Evolutionary conservation across 2,113 vertebrate genomes (phyloP), one percentile per base, ranked within the genome.

Genomic region (Pteronura brasiliensis): DNA sequence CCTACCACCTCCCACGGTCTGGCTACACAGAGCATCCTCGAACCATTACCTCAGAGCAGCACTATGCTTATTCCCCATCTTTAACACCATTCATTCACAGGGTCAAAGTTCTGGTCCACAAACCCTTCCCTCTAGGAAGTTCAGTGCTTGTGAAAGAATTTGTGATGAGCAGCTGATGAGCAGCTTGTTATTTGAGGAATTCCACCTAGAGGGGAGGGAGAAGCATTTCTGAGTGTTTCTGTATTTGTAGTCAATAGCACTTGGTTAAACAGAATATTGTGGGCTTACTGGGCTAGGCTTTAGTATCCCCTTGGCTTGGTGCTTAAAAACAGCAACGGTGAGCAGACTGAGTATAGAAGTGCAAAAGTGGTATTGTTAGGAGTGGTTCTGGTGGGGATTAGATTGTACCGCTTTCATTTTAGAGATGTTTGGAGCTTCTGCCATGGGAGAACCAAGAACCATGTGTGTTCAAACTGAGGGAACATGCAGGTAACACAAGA

Each of bases 131-230:
- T 39, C 2, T 4, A 4, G 42, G 77, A 95, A 69, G 49, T 76
- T 99, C 98, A 99, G 31, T 42, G 97, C 90, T 97, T 98, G 36
- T 97, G 98, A 93, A 99, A 99, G 98, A 99, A 99, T 98, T 99
- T 99, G 92, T 99, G n/a, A n/a, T n/a, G n/a, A n/a, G n/a, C n/a
- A n/a, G n/a, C n/a, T 88, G 44, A 86, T 49, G 71, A 84, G 57
- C 23, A 79, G 7, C 36, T 95, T 84, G 20, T 72, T 94, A 36
- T 93, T 88, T 93, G 86, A 95, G 55, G 39, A 47, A 89, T 91
- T 97, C 77, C n/a, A 83, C 69, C 36, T 79, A 65, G 1, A 79
- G 39, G 42, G 47, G 20, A 92, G 49, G 34, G 69, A 77, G 83
- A 96, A 83, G 6, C 77, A 49, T 86, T 74, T 94, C 34, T 52